Conservation (phyloP, 2,113 vertebrate genomes). For the Psittacula cyanocephala region DNA sequence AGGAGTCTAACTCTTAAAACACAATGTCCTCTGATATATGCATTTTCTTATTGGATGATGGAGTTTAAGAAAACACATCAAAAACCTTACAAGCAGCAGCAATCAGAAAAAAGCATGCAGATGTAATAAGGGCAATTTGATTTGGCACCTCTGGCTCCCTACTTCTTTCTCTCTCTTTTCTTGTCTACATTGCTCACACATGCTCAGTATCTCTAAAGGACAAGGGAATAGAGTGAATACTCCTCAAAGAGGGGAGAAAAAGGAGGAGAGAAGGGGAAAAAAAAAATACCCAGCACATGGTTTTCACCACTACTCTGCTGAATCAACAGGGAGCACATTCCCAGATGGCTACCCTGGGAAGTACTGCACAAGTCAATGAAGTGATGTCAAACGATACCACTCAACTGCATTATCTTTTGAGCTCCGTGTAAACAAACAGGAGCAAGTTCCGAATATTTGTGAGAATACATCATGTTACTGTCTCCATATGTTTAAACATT, state of each 20-base stretch:
- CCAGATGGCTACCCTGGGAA: constrained; percentile 18
- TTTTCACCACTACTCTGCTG: constrained; percentile 17
- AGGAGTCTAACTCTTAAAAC: not conserved
- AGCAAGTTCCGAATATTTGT: constrained; percentile 58
- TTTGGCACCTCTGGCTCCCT: not conserved
- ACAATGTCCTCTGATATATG: not conserved
- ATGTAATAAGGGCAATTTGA: not conserved
- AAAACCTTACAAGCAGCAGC: not conserved
- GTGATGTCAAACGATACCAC: constrained; percentile 29
- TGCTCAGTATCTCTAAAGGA: constrained; percentile 19
- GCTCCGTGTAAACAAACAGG: constrained; percentile 56
- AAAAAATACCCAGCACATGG: not conserved
- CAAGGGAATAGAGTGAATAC: not conserved
- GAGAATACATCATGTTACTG: constrained; percentile 64
- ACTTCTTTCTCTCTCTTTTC: not conserved
- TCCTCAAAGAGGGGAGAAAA: not conserved
- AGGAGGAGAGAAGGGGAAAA: accelerated
- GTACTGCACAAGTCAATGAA: constrained; percentile 26
- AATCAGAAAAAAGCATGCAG: not conserved
- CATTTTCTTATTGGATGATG: not conserved
- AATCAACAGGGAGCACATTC: constrained; percentile 40
- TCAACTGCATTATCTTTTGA: constrained; percentile 20
- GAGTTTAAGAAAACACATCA: not conserved
- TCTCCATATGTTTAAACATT: constrained; percentile 63
- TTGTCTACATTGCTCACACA: not conserved